Conservation (phyloP, 64 coral and sea anemone species). For the Cladopsammia gracilis region DNA sequence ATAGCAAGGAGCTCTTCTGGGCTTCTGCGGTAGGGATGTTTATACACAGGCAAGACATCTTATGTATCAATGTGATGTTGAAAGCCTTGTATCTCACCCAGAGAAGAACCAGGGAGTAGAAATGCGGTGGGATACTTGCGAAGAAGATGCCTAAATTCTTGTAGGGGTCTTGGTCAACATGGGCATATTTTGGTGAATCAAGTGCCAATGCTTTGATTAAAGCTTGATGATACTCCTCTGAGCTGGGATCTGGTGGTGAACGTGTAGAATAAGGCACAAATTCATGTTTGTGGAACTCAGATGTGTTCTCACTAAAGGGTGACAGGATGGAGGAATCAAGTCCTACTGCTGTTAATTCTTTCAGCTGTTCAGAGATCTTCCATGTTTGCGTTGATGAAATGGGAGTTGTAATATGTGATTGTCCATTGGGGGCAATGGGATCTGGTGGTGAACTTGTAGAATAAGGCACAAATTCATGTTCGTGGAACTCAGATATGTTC, state of each 20-base stretch:
- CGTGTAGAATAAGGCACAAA: neutral
- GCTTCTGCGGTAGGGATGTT: conserved; percentile 52
- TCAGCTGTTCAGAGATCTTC: neutral
- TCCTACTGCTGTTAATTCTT: conserved; percentile 24
- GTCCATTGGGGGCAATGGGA: too few species aligned
- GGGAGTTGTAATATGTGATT: neutral
- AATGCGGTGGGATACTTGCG: conserved; percentile 53
- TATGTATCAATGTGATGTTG: conserved; percentile 65
- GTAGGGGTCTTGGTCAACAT: conserved; percentile 47
- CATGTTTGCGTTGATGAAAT: neutral
- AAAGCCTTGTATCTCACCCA: conserved; percentile 60
- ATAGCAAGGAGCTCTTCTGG: conserved; percentile 46
- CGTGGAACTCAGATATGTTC: too few species aligned
- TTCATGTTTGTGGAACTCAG: conserved; percentile 9
- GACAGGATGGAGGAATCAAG: conserved; percentile 22
- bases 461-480: too few species aligned
- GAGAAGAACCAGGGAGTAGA: conserved; percentile 29
- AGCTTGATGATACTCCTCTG: neutral
- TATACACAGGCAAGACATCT: conserved; percentile 59
- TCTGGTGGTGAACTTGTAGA: too few species aligned
- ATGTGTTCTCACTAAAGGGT: neutral
- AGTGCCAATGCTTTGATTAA: neutral
- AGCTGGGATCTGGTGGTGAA: neutral
- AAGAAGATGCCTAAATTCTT: conserved; percentile 48
- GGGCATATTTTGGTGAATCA: conserved; percentile 31